Evolutionary conservation across 2,888 invertebrate genomes (phyloP), one percentile per base, ranked within the genome.

Genomic region (Hirtodrosophila alboralis): DNA sequence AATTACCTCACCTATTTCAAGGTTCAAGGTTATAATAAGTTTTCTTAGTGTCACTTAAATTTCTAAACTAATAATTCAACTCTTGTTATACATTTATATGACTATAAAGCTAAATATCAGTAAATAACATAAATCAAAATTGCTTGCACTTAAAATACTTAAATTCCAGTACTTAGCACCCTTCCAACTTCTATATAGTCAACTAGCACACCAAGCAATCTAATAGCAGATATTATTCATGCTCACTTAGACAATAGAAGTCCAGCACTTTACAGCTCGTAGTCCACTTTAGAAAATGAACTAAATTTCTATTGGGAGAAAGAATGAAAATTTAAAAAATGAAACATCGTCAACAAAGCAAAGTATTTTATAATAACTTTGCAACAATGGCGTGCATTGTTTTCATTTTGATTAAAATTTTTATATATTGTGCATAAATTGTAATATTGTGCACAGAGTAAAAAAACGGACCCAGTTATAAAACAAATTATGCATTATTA

Each of bases 401-500:
- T 79, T 79, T 84, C 85, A 58, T 78, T 81, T 75, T 84, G 78
- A 79, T 79, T 84, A 84, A 78, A 53, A 54, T 51, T 45, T 52
- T 38, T 63, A 21, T 64, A 75, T 65, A 77, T 69, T 74, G 60
- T 66, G 81, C 58, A 84, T 69, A 84, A 77, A 80, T 73, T 71
- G 72, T 58, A 53, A 72, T 72, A 72, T 66, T 66, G 61, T 69
- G 58, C 49, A 43, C 10, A 53, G 40, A n/a, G n/a, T n/a, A n/a
- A n/a, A 45, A 49, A 60, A 47, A 33, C 41, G 38, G 27, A 65
- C 60, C 77, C 76, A 80, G 77, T 84, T 78, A 76, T 65, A 73
- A 69, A 80, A 84, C 84, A 77, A 80, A 78, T 84, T 84, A 84
- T 79, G 85, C 83, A 84, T 84, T 79, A 79, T 84, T 84, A 84